Conservation (phyloP, 2,888 invertebrate species). For the Cancer borealis region DNA sequence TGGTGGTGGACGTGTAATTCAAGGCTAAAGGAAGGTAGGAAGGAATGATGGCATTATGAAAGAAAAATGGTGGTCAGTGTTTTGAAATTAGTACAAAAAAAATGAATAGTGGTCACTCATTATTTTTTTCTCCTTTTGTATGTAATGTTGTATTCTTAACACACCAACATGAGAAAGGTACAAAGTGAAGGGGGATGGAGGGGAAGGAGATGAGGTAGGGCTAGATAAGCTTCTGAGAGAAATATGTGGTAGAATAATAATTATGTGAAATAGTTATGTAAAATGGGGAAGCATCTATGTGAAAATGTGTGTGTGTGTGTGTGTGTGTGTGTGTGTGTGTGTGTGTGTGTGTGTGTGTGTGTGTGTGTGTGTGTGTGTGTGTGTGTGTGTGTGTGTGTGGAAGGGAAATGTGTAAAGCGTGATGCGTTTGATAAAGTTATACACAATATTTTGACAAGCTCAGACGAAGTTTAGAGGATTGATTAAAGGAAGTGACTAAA, state of each 20-base stretch:
- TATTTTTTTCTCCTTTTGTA: background rate
- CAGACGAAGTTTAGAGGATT: background rate
- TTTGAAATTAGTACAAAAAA: conserved; percentile 7
- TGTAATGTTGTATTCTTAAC: background rate
- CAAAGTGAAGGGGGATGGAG: no score
- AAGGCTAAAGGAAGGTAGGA: background rate
- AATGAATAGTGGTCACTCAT: background rate
- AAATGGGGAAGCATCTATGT: no score
- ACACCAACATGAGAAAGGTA: background rate
- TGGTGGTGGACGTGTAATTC: background rate
- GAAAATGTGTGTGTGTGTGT: no score
- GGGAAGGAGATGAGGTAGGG: background rate
- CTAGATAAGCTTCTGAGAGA: background rate
- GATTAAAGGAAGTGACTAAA: background rate
- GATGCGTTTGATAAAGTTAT: no score
- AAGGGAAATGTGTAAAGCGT: no score
- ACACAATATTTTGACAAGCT: no score
- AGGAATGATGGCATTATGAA: background rate
- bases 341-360: no score
- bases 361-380: no score
- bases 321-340: no score
- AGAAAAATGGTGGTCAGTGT: background rate
- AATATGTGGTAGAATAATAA: background rate
- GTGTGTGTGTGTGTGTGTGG: no score
- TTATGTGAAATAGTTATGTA: no score